A percentile compares a stretch with the other conserved stretches of the same genome.
phyloP scores from a whole-genome alignment of 64 coral and sea anemone genomes.

The Dendrophyllia cribrosa region DNA sequence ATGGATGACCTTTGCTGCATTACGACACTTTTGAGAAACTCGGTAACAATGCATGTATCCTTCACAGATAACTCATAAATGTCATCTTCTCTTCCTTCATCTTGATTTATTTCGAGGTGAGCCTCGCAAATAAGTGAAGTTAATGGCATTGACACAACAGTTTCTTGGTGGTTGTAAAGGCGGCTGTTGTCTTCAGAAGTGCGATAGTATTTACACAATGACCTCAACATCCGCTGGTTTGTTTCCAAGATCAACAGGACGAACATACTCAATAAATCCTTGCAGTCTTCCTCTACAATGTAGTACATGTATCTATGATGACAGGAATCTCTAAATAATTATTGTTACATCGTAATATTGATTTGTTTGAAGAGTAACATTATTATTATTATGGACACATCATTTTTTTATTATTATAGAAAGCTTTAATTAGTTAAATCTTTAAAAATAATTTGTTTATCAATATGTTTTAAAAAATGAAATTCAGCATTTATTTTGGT shows the following conservation, averaged over 20 bases:
- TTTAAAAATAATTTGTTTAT: too few species aligned
- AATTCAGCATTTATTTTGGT: too few species aligned
- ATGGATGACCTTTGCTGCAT: constrained; percentile 20
- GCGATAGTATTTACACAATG: background rate
- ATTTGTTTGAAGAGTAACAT: too few species aligned
- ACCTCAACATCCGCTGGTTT: constrained; percentile 39
- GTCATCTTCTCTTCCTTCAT: constrained; percentile 47
- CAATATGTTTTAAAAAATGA: too few species aligned
- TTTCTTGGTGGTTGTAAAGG: constrained; percentile 43
- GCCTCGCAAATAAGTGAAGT: constrained; percentile 39
- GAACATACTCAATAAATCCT: constrained; percentile 38
- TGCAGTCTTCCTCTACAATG: too few species aligned
- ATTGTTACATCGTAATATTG: too few species aligned
- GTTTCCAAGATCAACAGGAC: constrained; percentile 13
- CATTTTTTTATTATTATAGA: too few species aligned
- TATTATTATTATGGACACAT: too few species aligned
- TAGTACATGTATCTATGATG: too few species aligned
- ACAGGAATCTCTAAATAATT: too few species aligned
- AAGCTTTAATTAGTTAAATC: too few species aligned
- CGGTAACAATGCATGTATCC: constrained; percentile 31
- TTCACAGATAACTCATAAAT: constrained; percentile 42
- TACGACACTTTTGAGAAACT: constrained; percentile 48
- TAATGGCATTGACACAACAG: constrained; percentile 35
- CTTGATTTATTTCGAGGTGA: constrained; percentile 44
- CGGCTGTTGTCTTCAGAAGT: background rate